Base-by-base conservation (phyloP, 2,797 vertebrate genomes). In the Lerista edwardsae region DNA sequence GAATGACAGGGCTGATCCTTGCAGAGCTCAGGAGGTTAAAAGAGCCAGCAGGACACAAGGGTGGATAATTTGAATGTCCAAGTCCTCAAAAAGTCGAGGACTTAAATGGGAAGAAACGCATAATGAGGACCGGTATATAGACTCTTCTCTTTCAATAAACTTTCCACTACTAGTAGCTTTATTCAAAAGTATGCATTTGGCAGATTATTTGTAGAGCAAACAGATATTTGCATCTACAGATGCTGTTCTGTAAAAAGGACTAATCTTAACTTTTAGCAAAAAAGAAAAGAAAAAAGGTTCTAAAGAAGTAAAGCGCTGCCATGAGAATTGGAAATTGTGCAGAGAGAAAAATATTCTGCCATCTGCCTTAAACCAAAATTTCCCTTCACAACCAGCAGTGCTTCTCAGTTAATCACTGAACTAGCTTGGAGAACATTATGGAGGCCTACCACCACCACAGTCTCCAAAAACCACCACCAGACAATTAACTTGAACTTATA, bases 361-460 rank as follows among this genome's bases (percentile, higher is more conserved):
- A 51, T 41, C 4, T 10, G 10, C 29, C 64, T 67, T 59, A 76
- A 57, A 65, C 11, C 36, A 82, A 34, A 86, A 84, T 81, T 79
- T 80, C 68, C 41, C 17, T 71, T 21, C 15, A 77, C 36, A 25
- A 11, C 8, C 1, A 62, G 17, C 79, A 25, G 1, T 79, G 31
- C 77, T 62, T 86, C 75, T 47, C 36, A 76, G n/a, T 12, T 84
- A 57, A 75, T 73, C 86, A 83, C 77, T 3, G 41, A 80, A 82
- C 3, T 59, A 7, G 23, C 34, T 23, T 84, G 73, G 51, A 78
- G 3, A 47, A 62, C n/a, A 68, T 21, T 15, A 51, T 82, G 85
- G 34, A 41, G 14, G 9, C 41, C 41, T 29, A 41, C 44, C 25
- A 39, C 47, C 19, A 34, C 41, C 8, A 31, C 27, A 55, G 31